These are phyloP conservation scores for Martes martes DNA, from an alignment of 2,113 vertebrate genomes.

Conservation along the genomic window DNA sequence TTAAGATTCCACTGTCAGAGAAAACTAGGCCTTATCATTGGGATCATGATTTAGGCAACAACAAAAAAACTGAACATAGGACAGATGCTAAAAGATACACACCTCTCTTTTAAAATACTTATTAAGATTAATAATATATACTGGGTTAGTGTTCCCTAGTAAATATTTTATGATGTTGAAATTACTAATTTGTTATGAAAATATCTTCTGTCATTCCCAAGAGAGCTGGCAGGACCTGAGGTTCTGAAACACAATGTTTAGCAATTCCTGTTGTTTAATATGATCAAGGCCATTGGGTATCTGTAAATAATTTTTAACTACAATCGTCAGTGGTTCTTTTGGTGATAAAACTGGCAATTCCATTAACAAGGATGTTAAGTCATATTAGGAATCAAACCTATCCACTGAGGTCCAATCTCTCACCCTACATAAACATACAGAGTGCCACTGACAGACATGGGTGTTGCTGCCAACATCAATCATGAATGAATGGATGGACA, in stretches of 20 bases:
- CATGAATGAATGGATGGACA: neutral
- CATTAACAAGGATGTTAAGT: neutral
- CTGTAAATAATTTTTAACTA: constrained; percentile 26
- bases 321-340: neutral
- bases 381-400: neutral
- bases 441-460: fast-evolving
- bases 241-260: constrained; percentile 2
- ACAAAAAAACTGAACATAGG: neutral
- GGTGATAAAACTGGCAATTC: neutral
- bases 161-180: neutral
- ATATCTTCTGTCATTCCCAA: neutral
- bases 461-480: neutral
- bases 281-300: neutral
- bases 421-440: neutral
- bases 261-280: neutral
- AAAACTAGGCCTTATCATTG: neutral
- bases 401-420: neutral
- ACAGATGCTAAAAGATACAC: neutral
- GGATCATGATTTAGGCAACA: neutral
- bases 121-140: neutral
- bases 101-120: neutral
- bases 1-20: neutral
- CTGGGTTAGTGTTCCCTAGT: neutral
- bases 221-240: constrained; percentile 18
- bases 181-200: constrained; percentile 33